These are phyloP conservation scores for Saturnia japonica DNA, from an alignment of 2,888 invertebrate species.

Conservation along the genomic window DNA sequence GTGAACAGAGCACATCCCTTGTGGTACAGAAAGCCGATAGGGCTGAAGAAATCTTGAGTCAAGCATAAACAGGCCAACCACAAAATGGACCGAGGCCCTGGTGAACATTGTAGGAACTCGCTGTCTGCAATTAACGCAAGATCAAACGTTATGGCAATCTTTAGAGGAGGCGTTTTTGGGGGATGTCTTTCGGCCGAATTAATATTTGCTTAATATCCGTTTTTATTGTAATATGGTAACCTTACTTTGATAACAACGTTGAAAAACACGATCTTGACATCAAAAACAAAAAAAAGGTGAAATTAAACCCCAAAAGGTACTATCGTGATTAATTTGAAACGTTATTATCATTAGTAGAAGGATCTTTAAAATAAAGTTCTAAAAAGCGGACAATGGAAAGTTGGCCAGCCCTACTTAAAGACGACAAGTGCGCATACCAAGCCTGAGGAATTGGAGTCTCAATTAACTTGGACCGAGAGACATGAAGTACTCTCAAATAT, in stretches of 20 bases:
- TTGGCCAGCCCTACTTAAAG: constrained; percentile 1
- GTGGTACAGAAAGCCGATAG: too few relatives aligned
- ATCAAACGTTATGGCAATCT: too few relatives aligned
- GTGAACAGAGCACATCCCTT: too few relatives aligned
- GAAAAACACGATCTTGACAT: not conserved
- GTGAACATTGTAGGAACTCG: too few relatives aligned
- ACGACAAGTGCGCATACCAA: constrained; percentile 13
- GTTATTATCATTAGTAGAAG: not conserved
- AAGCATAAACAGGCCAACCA: too few relatives aligned
- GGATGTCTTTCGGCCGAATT: too few relatives aligned
- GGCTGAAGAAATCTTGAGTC: too few relatives aligned
- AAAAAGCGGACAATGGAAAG: constrained; percentile 2
- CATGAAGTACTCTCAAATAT: constrained; percentile 8
- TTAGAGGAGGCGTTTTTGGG: too few relatives aligned
- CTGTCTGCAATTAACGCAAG: too few relatives aligned
- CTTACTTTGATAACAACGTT: not conserved
- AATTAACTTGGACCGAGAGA: constrained; percentile 13
- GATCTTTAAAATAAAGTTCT: constrained; percentile 1
- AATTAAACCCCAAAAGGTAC: not conserved
- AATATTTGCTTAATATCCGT: too few relatives aligned
- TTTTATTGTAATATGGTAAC: too few relatives aligned
- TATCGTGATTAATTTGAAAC: not conserved
- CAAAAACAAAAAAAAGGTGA: not conserved
- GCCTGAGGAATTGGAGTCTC: constrained; percentile 12
- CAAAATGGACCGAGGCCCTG: too few relatives aligned